Percentiles rank a stretch among this genome's conserved stretches.
These are phyloP conservation scores for Pteruthius melanotis DNA, from an alignment of 2,113 vertebrate genomes.

Conservation along the genomic window DNA sequence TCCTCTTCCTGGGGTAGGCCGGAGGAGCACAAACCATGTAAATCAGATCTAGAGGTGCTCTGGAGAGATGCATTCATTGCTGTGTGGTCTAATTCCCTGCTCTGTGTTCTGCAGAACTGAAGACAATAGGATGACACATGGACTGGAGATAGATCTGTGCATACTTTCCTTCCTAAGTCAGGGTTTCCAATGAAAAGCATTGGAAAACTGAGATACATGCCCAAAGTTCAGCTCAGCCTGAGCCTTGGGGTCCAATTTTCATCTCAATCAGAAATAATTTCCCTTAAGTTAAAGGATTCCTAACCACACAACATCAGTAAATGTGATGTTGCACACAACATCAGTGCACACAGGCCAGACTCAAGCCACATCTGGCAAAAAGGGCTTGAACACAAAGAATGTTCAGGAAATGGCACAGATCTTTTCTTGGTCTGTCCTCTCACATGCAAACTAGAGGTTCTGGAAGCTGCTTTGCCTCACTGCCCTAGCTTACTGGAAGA, in stretches of 20 bases:
- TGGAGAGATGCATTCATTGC: background rate
- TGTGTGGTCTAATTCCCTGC: conserved; percentile 46
- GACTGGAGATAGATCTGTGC: conserved; percentile 10
- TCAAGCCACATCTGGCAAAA: background rate
- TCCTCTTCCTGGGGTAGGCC: background rate
- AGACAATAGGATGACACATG: conserved; percentile 55
- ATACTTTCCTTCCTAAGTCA: conserved; percentile 50
- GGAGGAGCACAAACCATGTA: background rate
- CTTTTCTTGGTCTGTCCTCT: background rate
- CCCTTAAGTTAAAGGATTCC: background rate
- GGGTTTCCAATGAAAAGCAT: conserved; percentile 21
- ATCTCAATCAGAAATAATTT: conserved; percentile 9
- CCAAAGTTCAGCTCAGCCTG: conserved; percentile 37
- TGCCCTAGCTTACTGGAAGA: background rate
- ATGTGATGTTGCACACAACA: too few relatives aligned
- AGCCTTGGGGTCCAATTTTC: conserved; percentile 31
- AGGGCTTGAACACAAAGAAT: background rate
- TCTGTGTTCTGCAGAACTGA: background rate
- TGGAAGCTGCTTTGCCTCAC: background rate
- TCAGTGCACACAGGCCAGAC: background rate
- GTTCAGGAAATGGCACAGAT: background rate
- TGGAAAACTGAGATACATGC: conserved; percentile 19
- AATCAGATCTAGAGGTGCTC: conserved; percentile 22
- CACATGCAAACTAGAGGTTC: background rate
- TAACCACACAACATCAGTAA: background rate